A percentile compares a stretch with the other conserved stretches of the same genome.
Evolutionary conservation across 2,888 invertebrate species (phyloP).

Genomic region (Spatulosminthurus flaviceps): DNA sequence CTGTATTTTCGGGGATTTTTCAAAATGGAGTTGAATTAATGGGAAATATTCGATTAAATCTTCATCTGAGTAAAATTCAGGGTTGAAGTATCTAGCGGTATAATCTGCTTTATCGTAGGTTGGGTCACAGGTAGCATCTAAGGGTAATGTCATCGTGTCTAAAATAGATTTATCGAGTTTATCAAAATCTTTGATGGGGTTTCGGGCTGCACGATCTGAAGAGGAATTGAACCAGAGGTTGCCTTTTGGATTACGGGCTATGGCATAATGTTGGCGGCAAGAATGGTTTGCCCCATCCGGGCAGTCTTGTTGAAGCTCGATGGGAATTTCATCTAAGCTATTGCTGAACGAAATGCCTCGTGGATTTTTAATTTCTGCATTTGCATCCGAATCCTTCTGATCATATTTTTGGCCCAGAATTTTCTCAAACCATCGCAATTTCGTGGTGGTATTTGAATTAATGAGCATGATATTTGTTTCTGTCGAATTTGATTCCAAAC

Average conservation of each 20-base stretch:
- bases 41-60: neutral
- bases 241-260: too few species aligned
- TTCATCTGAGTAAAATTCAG: neutral
- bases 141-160: neutral
- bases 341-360: too few species aligned
- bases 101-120: neutral
- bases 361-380: too few species aligned
- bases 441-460: neutral
- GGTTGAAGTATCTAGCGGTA: neutral
- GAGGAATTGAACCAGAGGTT: too few species aligned
- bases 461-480: neutral
- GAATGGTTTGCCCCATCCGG: too few species aligned
- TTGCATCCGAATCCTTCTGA: too few species aligned
- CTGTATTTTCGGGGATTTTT: neutral
- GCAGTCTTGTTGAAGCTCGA: too few species aligned
- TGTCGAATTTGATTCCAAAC: neutral
- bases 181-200: conserved; percentile 2
- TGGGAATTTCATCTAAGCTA: too few species aligned
- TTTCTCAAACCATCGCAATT: neutral
- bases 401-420: too few species aligned
- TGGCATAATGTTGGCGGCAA: too few species aligned
- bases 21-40: neutral
- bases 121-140: neutral
- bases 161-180: neutral
- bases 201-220: too few species aligned